Base-by-base conservation (phyloP, 2,113 vertebrate genomes). In the Pteruthius melanotis region DNA sequence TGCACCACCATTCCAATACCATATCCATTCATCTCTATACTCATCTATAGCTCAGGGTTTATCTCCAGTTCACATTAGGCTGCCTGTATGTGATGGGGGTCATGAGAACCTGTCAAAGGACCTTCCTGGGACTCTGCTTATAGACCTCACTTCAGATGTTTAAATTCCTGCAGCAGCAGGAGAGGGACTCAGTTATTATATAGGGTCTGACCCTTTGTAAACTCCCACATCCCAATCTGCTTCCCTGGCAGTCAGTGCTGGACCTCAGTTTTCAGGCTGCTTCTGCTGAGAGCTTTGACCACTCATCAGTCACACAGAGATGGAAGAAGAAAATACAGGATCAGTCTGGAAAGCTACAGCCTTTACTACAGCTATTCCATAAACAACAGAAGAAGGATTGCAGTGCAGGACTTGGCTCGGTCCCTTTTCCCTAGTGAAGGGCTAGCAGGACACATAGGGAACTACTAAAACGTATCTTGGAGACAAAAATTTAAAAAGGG, bases 401-500 rank as follows among this genome's bases (percentile, higher is more conserved):
- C 13, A 15, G 37, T 13, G 28, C 2, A 72, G 24, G 16, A 35
- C 20, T 53, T 52, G 21, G 45, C n/a, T 83, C 28, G 19, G 23
- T 15, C 3, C 10, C 35, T 53, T 63, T 49, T 42, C 13, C 5
- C 13, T 35, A 69, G 11, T 12, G 7, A 78, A 71, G 13, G 18
- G 50, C 35, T 7, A 28, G 53, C 6, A 56, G 27, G 44, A 33
- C 21, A 65, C 28, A 5, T 1, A 5, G 53, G 16, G 17, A 90
- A 35, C 23, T 31, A 37, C 4, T n/a, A 31, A 19, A 47, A 65
- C 27, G 10, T 26, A 72, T 16, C 35, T 11, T 18, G 6, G 24
- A 69, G 13, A 47, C 1, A 21, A 66, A 22, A 37, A 9, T 1
- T 37, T 7, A 0, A 9, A 40, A 40, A 56, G 30, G 24, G 31